Conservation (phyloP, 2,888 invertebrate species). For the Dasysyrphus tricinctus region DNA sequence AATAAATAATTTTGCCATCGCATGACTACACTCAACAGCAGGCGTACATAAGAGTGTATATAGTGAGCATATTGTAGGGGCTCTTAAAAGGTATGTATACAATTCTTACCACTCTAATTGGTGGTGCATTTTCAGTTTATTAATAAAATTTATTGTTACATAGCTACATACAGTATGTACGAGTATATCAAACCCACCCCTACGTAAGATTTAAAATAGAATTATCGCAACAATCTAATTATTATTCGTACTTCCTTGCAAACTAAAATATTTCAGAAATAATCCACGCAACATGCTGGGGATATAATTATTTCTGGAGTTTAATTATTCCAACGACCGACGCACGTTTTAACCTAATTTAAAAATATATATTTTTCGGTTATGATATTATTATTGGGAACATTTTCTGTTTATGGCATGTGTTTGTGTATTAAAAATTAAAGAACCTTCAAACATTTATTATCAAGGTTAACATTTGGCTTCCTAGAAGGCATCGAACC, state of each 20-base stretch:
- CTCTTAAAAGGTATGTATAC: background rate
- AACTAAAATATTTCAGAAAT: background rate
- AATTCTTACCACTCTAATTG: background rate
- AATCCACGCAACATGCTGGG: constrained; percentile 22
- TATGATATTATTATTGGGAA: background rate
- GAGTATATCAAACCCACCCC: background rate
- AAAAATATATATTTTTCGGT: background rate
- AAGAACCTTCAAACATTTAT: no score
- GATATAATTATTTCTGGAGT: background rate
- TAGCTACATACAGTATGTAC: no score
- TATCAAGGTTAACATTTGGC: no score
- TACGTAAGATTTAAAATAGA: constrained; percentile 7
- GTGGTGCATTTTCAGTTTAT: constrained; percentile 3
- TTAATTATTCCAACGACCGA: background rate
- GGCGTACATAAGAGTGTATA: background rate
- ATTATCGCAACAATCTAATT: constrained; percentile 9
- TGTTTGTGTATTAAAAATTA: no score
- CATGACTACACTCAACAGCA: background rate
- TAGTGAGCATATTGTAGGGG: background rate
- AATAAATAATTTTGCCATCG: background rate
- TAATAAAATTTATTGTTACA: no score
- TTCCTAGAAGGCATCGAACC: no score
- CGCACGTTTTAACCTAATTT: background rate
- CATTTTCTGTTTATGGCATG: no score
- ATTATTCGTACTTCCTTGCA: background rate